Percentiles rank a stretch among this genome's conserved stretches.
These are phyloP conservation scores for Ramazzottius varieornatus DNA, from an alignment of 2,888 invertebrate genomes.

Conservation along the genomic window DNA sequence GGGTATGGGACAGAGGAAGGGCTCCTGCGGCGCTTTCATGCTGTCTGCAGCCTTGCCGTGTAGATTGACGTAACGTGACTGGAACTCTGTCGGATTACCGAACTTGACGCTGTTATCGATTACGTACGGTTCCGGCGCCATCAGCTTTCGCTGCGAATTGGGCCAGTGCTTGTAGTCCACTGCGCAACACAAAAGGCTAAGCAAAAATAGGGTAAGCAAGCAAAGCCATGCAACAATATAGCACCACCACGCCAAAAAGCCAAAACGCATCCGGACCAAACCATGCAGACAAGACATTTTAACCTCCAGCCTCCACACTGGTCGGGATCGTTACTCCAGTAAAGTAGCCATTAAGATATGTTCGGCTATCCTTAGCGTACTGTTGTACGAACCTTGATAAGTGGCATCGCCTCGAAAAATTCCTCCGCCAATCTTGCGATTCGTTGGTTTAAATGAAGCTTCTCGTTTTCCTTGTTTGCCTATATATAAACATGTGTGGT, in stretches of 20 bases:
- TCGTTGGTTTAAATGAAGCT: neutral
- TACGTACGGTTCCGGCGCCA: neutral
- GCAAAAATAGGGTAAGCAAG: neutral
- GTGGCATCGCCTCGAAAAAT: neutral
- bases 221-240: too few species aligned
- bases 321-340: too few species aligned
- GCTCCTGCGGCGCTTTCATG: neutral
- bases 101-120: neutral
- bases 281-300: too few species aligned
- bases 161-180: neutral
- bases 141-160: neutral
- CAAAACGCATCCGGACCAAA: too few species aligned
- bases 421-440: neutral
- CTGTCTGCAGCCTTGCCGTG: neutral
- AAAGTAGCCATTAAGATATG: too few species aligned
- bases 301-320: too few species aligned
- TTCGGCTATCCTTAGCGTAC: too few species aligned
- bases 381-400: neutral
- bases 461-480: neutral
- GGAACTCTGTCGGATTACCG: neutral
- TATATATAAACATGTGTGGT: neutral
- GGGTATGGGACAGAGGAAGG: neutral
- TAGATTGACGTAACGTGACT: neutral
- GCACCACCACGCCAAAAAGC: neutral
- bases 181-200: neutral